A percentile compares a stretch with the other conserved stretches of the same genome.
phyloP scores from a whole-genome alignment of 2,113 vertebrate genomes.

The Ochotona curzoniae region DNA sequence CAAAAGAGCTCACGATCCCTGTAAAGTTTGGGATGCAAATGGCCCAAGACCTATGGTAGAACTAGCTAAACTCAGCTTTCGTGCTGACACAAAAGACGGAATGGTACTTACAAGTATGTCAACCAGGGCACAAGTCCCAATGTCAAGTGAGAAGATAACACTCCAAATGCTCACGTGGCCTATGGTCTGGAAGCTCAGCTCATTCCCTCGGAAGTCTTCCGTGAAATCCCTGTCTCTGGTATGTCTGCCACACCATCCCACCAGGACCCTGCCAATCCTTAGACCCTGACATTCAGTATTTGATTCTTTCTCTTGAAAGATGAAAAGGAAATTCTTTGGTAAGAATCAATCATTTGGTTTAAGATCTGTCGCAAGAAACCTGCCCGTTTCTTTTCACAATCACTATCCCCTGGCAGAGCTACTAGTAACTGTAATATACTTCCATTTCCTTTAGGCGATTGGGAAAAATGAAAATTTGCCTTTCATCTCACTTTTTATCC shows the following conservation, averaged over 20 bases:
- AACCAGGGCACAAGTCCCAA: neutral
- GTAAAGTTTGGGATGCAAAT: neutral
- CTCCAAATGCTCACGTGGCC: neutral
- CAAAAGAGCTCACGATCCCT: neutral
- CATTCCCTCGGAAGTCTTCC: neutral
- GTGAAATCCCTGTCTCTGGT: neutral
- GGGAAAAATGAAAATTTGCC: constrained; percentile 51
- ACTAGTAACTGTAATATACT: constrained; percentile 22
- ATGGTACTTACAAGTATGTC: neutral
- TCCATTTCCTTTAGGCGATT: constrained; percentile 44
- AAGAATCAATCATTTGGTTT: constrained; percentile 45
- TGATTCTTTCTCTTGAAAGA: constrained; percentile 36
- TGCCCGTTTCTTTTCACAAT: constrained; percentile 36
- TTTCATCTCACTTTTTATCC: constrained; percentile 44
- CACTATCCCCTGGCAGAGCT: constrained; percentile 21
- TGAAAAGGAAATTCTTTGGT: constrained; percentile 14
- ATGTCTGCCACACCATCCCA: neutral
- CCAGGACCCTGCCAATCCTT: neutral
- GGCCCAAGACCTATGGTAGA: neutral
- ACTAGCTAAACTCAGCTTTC: neutral
- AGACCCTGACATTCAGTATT: neutral
- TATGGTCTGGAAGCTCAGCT: neutral
- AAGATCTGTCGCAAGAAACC: constrained; percentile 31
- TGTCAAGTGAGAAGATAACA: neutral
- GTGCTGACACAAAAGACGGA: neutral